These are phyloP conservation scores for Dicyrtoma fusca DNA, from an alignment of 2,888 invertebrate genomes.

Conservation along the genomic window DNA sequence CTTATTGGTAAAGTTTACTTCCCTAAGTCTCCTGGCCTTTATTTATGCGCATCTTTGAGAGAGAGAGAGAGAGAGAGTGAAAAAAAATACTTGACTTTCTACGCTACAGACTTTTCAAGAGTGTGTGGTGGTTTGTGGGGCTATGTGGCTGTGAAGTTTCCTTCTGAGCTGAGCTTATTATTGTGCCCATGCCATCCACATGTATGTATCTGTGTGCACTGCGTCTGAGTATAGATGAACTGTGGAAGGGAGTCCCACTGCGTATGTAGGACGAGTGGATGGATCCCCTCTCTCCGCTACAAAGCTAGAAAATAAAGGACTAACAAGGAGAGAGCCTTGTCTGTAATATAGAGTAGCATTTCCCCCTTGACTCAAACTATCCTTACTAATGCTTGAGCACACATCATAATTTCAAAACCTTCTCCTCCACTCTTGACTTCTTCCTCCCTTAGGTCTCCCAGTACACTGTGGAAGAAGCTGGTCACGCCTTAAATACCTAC, in stretches of 20 bases:
- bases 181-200: too few species aligned
- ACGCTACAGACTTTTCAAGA: neutral
- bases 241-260: too few species aligned
- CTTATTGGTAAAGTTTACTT: constrained; percentile 48
- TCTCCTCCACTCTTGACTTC: constrained; percentile 21
- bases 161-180: too few species aligned
- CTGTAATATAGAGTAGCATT: neutral
- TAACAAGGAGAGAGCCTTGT: constrained; percentile 7
- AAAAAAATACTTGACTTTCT: constrained; percentile 36
- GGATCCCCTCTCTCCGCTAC: constrained; percentile 6
- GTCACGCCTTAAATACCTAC: constrained; percentile 21
- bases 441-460: constrained; percentile 3
- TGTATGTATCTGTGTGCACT: neutral
- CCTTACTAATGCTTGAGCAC: constrained; percentile 23
- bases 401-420: constrained; percentile 36
- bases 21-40: constrained; percentile 32
- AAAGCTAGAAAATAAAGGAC: constrained; percentile 29
- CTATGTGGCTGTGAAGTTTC: neutral
- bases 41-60: constrained; percentile 34
- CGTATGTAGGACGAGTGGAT: too few species aligned
- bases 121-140: too few species aligned
- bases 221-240: too few species aligned
- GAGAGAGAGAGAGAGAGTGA: constrained; percentile 25
- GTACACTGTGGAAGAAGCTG: neutral
- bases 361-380: constrained; percentile 30